Conservation (phyloP, 1,140 invertebrate genomes). For the Polyergus mexicanus region DNA sequence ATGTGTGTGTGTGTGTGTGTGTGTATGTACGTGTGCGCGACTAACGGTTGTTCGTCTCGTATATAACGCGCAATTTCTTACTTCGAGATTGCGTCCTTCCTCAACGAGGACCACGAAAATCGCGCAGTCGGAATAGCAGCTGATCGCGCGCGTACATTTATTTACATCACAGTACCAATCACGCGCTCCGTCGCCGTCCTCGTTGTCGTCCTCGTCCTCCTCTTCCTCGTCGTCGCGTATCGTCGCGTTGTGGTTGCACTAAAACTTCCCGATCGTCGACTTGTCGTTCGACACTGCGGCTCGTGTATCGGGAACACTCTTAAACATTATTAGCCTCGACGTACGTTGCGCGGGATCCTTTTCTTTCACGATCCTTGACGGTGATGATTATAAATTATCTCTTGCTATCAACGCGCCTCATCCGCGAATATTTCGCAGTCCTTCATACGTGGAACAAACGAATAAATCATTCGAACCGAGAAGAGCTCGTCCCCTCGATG, state of each 20-base stretch:
- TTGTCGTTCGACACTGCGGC: constrained; percentile 41
- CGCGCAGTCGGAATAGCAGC: background rate
- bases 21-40: constrained; percentile 7
- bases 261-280: constrained; percentile 47
- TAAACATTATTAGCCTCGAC: constrained; percentile 61
- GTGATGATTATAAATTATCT: constrained; percentile 36
- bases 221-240: constrained; percentile 12
- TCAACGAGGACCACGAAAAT: background rate
- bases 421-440: constrained; percentile 47
- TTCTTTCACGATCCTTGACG: constrained; percentile 26
- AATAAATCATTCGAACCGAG: constrained; percentile 73
- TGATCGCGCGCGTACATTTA: constrained; percentile 28
- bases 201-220: background rate
- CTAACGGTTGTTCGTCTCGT: constrained; percentile 50
- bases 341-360: background rate
- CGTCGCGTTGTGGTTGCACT: background rate
- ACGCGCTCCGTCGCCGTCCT: background rate
- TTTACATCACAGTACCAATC: constrained; percentile 51
- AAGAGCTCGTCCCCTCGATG: constrained; percentile 69
- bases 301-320: constrained; percentile 46
- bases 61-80: constrained; percentile 36
- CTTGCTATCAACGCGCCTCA: constrained; percentile 43
- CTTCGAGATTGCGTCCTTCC: background rate
- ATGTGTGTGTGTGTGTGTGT: background rate
- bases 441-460: constrained; percentile 70